A percentile compares a stretch with the other conserved stretches of the same genome.
Conservation (phyloP, 2,113 vertebrate genomes). For the Rhinolophus ferrumequinum region DNA sequence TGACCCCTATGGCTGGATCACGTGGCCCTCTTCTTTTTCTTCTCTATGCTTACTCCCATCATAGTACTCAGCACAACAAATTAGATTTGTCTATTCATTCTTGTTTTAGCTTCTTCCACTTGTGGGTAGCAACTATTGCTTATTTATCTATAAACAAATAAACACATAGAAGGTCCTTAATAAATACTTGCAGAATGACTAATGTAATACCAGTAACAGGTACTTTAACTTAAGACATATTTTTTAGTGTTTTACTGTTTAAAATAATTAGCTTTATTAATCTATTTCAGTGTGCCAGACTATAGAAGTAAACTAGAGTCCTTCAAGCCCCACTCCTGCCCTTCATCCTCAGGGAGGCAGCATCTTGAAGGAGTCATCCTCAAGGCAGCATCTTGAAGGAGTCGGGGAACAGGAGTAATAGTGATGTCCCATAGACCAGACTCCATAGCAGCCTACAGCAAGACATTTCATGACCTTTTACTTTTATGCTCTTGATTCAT, state of each 20-base stretch:
- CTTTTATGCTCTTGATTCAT: background rate
- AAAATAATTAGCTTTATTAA: constrained; percentile 9
- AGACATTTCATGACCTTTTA: background rate
- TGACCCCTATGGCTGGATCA: background rate
- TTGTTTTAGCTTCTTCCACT: background rate
- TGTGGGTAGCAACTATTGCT: background rate
- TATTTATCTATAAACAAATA: background rate
- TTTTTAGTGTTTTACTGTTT: background rate
- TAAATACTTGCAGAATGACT: background rate
- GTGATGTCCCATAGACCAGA: too few relatives aligned
- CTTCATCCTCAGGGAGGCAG: background rate
- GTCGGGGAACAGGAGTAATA: rapidly evolving
- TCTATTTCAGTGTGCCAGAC: background rate
- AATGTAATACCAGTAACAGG: background rate
- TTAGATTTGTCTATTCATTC: background rate
- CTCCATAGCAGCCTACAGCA: background rate
- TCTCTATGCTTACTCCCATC: background rate
- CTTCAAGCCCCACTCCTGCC: background rate
- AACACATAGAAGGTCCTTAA: background rate
- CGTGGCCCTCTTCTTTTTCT: background rate
- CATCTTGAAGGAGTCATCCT: background rate
- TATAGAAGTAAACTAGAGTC: background rate
- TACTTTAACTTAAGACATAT: background rate
- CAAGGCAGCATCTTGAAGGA: background rate
- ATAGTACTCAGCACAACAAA: background rate